Conservation (phyloP, 2,797 vertebrate genomes). For the Agapornis canus region DNA sequence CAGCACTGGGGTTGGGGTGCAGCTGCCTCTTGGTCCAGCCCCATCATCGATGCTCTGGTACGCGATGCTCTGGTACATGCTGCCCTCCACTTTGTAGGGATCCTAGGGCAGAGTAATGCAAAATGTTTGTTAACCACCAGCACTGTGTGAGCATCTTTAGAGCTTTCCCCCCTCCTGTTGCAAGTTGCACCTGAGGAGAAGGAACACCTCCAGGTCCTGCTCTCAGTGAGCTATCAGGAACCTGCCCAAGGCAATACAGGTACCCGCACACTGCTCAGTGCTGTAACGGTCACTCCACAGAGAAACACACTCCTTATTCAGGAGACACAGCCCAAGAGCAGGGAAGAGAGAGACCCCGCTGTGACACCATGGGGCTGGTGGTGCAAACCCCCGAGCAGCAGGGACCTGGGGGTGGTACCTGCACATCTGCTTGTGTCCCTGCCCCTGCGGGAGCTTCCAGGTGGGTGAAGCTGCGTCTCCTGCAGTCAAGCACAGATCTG, state of each 20-base stretch:
- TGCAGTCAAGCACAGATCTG: not conserved
- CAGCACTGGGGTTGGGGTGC: accelerated
- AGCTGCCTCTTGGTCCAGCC: not conserved
- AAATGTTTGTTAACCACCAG: not conserved
- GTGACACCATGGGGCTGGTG: accelerated
- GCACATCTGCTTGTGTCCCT: accelerated
- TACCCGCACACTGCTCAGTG: accelerated
- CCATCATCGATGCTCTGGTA: accelerated
- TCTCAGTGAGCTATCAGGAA: not conserved
- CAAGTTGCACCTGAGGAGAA: not conserved
- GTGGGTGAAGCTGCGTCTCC: not conserved
- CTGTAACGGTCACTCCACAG: not conserved
- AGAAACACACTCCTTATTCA: not conserved
- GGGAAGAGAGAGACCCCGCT: not conserved
- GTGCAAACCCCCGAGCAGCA: not conserved
- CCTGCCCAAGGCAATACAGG: not conserved
- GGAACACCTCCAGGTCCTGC: accelerated
- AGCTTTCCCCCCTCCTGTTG: not conserved
- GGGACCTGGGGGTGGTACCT: accelerated
- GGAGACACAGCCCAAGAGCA: accelerated
- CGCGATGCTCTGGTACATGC: too few relatives aligned
- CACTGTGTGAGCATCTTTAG: accelerated
- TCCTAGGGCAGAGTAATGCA: not conserved
- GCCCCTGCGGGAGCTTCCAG: not conserved
- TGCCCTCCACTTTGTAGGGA: accelerated